Base-by-base conservation (phyloP, 2,888 invertebrate genomes). In the Calliopum simillimum region DNA sequence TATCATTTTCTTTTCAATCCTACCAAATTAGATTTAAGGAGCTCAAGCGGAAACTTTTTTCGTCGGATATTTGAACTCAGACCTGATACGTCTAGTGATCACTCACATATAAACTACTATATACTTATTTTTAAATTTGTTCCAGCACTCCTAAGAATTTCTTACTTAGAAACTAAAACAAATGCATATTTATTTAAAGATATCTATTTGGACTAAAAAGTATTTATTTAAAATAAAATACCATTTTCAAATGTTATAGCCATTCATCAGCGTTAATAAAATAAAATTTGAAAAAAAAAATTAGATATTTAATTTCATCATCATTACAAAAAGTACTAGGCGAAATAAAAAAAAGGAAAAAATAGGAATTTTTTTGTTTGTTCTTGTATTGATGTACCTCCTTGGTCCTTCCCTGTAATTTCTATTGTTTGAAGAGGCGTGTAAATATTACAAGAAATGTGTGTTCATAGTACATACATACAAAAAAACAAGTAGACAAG, bases 371-470 rank as follows among this genome's bases (percentile, higher is more conserved):
- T 71, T 75, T 71, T 70, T 72, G 73, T 74, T 73, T 79, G 46
- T 47, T 33, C 23, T 47, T 51, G 47, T n/a, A 23, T 59, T 47
- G 59, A 67, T 84, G 80, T 86, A 86, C 86, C 86, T 86, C 86
- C 83, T 82, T 83, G 84, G 84, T 86, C 86, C 86, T 84, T 82
- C 85, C 85, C 82, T 83, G 86, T 82, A 86, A 83, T 82, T 84
- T 84, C 86, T 86, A 75, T 73, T 74, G 71, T 73, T 71, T 71
- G 68, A 74, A 73, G 73, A 73, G 71, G 69, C 71, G 72, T 74
- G 71, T 74, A 74, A 74, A 73, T 71, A 72, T 73, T 44, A 64
- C 58, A 72, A 72, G 62, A 73, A 68, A 71, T 71, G 23, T 43
- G 68, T 68, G 61, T 61, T 53, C 67, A 67, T 23, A 62, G 62